Evolutionary conservation across 2,888 invertebrate genomes (phyloP), one percentile per base, ranked within the genome.

Genomic region (Brachypterus glaber): DNA sequence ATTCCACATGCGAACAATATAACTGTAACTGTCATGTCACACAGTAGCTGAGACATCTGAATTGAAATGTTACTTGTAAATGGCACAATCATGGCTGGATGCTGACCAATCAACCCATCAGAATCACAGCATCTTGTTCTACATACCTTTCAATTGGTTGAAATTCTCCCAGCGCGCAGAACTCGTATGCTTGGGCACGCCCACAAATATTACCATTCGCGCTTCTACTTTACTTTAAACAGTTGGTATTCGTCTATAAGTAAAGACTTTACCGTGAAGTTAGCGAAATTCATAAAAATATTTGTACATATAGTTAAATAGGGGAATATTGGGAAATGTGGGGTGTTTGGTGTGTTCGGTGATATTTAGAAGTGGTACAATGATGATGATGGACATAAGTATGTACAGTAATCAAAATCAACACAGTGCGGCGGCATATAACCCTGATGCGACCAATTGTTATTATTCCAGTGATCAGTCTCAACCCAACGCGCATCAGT

Each of bases 351-450:
- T 5, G 17, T 21, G 12, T 16, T 9, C 12, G 12, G 27, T 27
- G 27, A 27, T n/a, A n/a, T 55, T n/a, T n/a, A n/a, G n/a, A n/a
- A n/a, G n/a, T n/a, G n/a, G n/a, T n/a, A 62, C 53, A 57, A 81
- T 80, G 80, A 81, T 81, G 79, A 82, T 77, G 75, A 82, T 82
- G 82, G 82, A 82, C 74, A 73, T 82, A 73, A 79, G 81, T 61
- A 82, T 81, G 80, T 82, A 81, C 72, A 74, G 74, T 62, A 75
- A 61, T 54, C 59, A 58, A 45, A 59, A 55, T 52, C 62, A 76
- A 64, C 73, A 71, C 48, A 54, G 54, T 47, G 53, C 60, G 41
- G 48, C 62, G 39, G 63, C 62, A 48, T 59, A 62, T 53, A 52
- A 59, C 38, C 45, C 59, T 37, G 63, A 63, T 40, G 42, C 60